phyloP scores from a whole-genome alignment of 1,140 invertebrate species.

The Heliconius melpomene region DNA sequence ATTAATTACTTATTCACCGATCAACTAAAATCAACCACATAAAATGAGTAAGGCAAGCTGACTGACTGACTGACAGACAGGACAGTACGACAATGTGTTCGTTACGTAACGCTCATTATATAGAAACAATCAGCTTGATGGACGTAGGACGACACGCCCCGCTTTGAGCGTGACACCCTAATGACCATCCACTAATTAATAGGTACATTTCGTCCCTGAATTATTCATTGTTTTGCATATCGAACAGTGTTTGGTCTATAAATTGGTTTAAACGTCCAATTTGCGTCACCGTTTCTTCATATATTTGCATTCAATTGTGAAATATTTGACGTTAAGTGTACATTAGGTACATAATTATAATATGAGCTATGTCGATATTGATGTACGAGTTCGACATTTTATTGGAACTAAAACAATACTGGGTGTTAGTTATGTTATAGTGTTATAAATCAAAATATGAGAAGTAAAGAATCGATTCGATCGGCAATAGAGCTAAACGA shows the following conservation, averaged over 20 bases:
- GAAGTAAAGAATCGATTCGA: too few species aligned
- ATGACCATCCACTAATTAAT: conserved; percentile 62
- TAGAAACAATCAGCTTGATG: conserved; percentile 36
- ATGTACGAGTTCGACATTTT: background rate
- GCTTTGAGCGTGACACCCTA: conserved; percentile 39
- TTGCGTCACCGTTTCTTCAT: conserved; percentile 23
- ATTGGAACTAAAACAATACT: background rate
- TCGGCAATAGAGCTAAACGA: too few species aligned
- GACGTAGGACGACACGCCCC: conserved; percentile 30
- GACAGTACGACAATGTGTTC: conserved; percentile 17
- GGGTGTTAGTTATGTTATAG: background rate
- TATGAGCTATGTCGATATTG: background rate
- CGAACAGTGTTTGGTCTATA: conserved; percentile 26
- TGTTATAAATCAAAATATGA: background rate
- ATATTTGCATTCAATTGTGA: conserved; percentile 13
- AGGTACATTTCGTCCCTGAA: conserved; percentile 54
- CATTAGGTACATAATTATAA: background rate
- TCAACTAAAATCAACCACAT: background rate
- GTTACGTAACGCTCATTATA: conserved; percentile 31
- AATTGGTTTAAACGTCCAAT: conserved; percentile 30
- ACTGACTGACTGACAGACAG: background rate
- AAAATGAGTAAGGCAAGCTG: conserved; percentile 13
- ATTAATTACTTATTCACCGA: background rate
- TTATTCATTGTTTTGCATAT: conserved; percentile 50
- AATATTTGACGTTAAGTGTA: background rate